These are phyloP conservation scores for Hydrophis major DNA, from an alignment of 2,797 vertebrate species.

Conservation along the genomic window DNA sequence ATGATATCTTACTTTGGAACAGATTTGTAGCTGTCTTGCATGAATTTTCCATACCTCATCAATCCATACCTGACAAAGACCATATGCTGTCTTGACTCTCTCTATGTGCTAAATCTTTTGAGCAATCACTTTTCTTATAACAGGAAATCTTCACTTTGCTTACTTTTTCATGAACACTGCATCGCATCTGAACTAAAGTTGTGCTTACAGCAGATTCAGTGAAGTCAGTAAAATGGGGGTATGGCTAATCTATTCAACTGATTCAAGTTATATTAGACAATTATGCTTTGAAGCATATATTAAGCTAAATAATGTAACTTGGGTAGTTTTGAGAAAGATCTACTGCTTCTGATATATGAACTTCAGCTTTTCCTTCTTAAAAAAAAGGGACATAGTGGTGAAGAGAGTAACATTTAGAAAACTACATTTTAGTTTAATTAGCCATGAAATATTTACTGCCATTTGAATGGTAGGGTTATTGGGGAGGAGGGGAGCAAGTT, in stretches of 20 bases:
- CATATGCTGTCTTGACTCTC: constrained; percentile 27
- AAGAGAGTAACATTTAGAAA: constrained; percentile 74
- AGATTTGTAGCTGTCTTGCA: background rate
- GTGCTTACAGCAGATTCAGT: background rate
- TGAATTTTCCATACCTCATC: background rate
- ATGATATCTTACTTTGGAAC: background rate
- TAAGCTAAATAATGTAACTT: background rate
- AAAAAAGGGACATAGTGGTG: constrained; percentile 61
- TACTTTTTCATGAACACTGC: background rate
- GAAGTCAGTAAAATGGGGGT: background rate
- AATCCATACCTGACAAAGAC: constrained; percentile 24
- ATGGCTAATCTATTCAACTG: background rate
- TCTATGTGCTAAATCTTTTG: background rate
- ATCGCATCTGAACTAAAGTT: background rate
- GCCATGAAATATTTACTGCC: constrained; percentile 75
- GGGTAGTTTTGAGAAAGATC: rapidly evolving
- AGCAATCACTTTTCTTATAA: background rate
- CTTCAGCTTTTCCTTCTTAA: constrained; percentile 44
- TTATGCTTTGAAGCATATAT: background rate
- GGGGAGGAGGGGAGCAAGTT: background rate
- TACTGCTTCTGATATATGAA: background rate
- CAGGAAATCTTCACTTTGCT: constrained; percentile 40
- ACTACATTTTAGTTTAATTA: constrained; percentile 74
- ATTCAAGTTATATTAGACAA: background rate
- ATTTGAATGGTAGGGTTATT: constrained; percentile 59